A percentile compares a stretch with the other conserved stretches of the same genome.
phyloP scores from a whole-genome alignment of 64 coral and sea anemone genomes.

The Montipora efflorescens region DNA sequence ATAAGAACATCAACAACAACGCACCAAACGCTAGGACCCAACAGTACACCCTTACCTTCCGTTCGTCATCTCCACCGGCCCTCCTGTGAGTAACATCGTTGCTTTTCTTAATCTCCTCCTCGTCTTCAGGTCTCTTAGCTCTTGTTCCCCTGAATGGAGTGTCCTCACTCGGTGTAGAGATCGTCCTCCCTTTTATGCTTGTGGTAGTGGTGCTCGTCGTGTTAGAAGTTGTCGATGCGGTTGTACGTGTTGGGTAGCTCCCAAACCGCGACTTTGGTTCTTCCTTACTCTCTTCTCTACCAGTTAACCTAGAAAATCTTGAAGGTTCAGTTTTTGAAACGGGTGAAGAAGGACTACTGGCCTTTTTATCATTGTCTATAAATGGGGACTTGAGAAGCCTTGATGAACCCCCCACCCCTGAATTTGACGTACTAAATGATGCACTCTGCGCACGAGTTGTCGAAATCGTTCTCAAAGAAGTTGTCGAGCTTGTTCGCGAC shows the following conservation, averaged over 20 bases:
- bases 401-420: slow-evolving; percentile 17
- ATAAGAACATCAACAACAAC: too few species aligned
- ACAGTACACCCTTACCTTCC: slow-evolving; percentile 13
- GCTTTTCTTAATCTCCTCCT: slow-evolving; percentile 38
- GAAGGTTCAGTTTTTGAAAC: slow-evolving; percentile 63
- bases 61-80: not conserved
- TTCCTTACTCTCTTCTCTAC: slow-evolving; percentile 25
- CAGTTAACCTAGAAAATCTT: slow-evolving; percentile 39
- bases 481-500: slow-evolving; percentile 23
- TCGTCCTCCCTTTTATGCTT: not conserved
- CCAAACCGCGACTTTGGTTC: slow-evolving; percentile 40
- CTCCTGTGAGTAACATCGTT: slow-evolving; percentile 46
- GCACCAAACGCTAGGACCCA: too few species aligned
- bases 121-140: slow-evolving; percentile 27
- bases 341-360: slow-evolving; percentile 43
- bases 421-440: slow-evolving; percentile 14
- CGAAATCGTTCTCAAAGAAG: not conserved
- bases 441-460: not conserved
- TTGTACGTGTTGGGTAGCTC: slow-evolving; percentile 52
- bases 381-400: slow-evolving; percentile 46
- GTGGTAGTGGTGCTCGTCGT: slow-evolving; percentile 32
- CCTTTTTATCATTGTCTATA: slow-evolving; percentile 63
- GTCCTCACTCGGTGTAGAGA: slow-evolving; percentile 38
- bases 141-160: not conserved
- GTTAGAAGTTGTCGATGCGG: slow-evolving; percentile 61